A percentile compares a stretch with the other conserved stretches of the same genome.
Conservation (phyloP, 1,140 invertebrate genomes). For the Brachionus calyciflorus region DNA sequence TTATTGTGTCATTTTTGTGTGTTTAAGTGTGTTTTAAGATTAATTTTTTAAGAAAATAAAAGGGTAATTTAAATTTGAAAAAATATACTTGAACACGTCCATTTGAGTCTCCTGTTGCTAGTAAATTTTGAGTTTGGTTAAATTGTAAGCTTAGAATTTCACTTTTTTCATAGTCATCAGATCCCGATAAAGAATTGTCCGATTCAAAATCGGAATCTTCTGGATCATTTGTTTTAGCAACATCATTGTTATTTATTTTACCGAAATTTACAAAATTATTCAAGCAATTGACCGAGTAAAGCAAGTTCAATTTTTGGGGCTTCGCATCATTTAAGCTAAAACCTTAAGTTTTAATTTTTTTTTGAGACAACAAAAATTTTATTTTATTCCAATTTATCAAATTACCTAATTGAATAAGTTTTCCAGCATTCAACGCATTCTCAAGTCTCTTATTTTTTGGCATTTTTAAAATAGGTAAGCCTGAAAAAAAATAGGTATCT, state of each 20-base stretch:
- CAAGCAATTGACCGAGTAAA: slow-evolving; percentile 3
- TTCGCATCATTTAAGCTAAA: slow-evolving; percentile 10
- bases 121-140: slow-evolving; percentile 25
- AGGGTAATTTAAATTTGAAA: not conserved
- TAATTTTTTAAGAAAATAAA: not conserved
- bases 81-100: slow-evolving; percentile 9
- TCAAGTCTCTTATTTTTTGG: slow-evolving; percentile 23
- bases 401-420: slow-evolving; percentile 15
- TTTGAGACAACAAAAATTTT: not conserved
- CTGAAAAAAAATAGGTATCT: too few species aligned
- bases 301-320: not conserved
- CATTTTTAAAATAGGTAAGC: not conserved
- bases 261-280: not conserved
- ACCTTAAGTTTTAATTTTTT: not conserved
- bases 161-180: slow-evolving; percentile 14
- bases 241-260: not conserved
- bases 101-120: slow-evolving; percentile 36
- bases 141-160: slow-evolving; percentile 40
- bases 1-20: not conserved
- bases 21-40: not conserved
- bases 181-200: not conserved
- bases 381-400: not conserved
- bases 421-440: slow-evolving; percentile 13
- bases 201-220: not conserved
- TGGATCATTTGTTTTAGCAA: not conserved